Base-by-base conservation (phyloP, 2,113 vertebrate genomes). In the Phrynosoma blainvillii region DNA sequence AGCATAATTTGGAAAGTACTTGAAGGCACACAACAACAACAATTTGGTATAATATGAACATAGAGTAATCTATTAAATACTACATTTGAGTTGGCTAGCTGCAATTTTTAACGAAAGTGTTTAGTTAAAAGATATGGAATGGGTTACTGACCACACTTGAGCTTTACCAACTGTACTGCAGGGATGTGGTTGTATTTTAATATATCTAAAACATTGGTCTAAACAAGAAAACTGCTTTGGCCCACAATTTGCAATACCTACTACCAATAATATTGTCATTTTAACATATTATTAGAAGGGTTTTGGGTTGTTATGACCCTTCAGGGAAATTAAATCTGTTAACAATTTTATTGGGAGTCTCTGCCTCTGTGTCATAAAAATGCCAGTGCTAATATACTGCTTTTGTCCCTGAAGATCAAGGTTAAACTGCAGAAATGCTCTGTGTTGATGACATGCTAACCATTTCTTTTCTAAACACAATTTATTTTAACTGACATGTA, bases 321-420 rank as follows among this genome's bases (percentile, higher is more conserved):
- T 92, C 32, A 27, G 89, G 87, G 92, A 96, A 93, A 94, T 94
- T 93, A 94, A 93, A 93, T 84, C 54, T 89, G 90, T 90, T 91
- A 86, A 88, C 93, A 56, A 27, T 91, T 83, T 90, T 85, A 76
- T 78, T 88, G 79, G 52, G 1, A n/a, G 16, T 86, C 91, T 92
- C 81, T 86, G 6, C 74, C 70, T 77, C 90, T 86, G 70, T 88
- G 82, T 88, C 91, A 90, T 92, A 92, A 88, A 71, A 84, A 80
- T 92, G 76, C 27, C 84, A 79, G 70, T 91, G 81, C 75, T 81
- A 32, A 93, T 82, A 23, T 87, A 86, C 79, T 88, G 59, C 47
- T 73, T 18, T 68, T 47, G 56, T 79, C 52, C n/a, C 80, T 82
- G 52, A 2, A 62, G 86, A 81, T 16, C 86, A 86, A 70, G 91